Base-by-base conservation (phyloP, 2,113 vertebrate species). In the Labrus mixtus region DNA sequence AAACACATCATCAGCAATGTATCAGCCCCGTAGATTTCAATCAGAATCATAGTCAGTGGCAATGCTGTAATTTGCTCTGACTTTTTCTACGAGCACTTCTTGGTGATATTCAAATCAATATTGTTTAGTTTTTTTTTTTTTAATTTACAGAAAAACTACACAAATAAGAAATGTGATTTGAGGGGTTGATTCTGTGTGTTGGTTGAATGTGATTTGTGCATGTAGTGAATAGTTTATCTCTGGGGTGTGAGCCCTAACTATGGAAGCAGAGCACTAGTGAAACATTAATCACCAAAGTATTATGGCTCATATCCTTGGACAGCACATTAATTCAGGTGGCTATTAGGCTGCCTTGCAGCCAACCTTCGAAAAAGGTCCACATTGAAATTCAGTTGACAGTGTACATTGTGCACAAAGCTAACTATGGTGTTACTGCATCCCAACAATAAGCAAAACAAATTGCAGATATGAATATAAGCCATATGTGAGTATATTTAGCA, bases 201-300 rank as follows among this genome's bases (percentile, higher is more conserved):
- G 66, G 79, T 80, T 76, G 63, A 77, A 79, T 82, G 76, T 70
- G 84, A 87, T 78, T 69, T 81, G 70, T 83, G 84, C 79, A 51
- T 65, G 75, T 85, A 76, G 77, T 85, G 86, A 89, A 90, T 89
- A 92, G 91, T 92, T 92, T 91, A 90, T 93, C 90, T 93, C 89
- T 89, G 70, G 87, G 87, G 88, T 85, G 83, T 86, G 78, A 88
- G 86, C 83, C 73, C 83, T 86, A 93, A 93, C 92, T 90, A 90
- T 80, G 83, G 91, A 87, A 86, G 87, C 79, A 78, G 81, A 81
- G 89, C 82, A 70, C 84, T 82, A 81, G 90, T 78, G 89, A 90
- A 88, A 87, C 93, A 94, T 95, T 94, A 93, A 93, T 94, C 93
- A 93, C 89, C 86, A 85, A 93, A 94, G 91, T 92, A 92, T 94